Evolutionary conservation across 1,140 invertebrate species (phyloP).

Genomic region (Bactericera cockerelli): DNA sequence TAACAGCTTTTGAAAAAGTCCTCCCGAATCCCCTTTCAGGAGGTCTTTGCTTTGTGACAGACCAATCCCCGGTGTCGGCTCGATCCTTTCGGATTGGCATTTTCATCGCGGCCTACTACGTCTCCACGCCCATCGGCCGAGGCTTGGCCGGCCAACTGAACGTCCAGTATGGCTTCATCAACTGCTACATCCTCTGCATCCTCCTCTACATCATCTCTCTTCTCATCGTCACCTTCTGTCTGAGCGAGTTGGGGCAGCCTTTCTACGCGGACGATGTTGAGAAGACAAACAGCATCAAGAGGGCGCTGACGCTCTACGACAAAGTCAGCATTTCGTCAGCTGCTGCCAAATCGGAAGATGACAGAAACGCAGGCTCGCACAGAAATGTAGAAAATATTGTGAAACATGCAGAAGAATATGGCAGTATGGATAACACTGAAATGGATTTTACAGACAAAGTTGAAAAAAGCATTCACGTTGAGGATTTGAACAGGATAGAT

Average conservation of each 20-base stretch:
- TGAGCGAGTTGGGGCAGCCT: not conserved
- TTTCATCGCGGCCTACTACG: conserved; percentile 12
- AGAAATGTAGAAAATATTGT: not conserved
- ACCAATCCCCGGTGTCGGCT: not conserved
- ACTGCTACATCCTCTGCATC: conserved; percentile 12
- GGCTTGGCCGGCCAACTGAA: conserved; percentile 12
- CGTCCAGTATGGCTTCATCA: conserved; percentile 12
- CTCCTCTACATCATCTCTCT: not conserved
- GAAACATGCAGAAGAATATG: not conserved
- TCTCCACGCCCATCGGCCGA: conserved; percentile 14
- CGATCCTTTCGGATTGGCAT: conserved; percentile 12
- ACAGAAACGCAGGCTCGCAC: too few species aligned
- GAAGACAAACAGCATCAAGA: not conserved
- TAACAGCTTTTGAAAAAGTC: too few species aligned
- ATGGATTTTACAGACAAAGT: too few species aligned
- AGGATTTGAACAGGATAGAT: too few species aligned
- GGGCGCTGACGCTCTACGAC: not conserved
- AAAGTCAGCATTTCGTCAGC: not conserved
- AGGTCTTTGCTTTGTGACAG: not conserved
- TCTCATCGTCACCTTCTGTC: not conserved
- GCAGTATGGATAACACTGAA: not conserved
- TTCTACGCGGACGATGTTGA: not conserved
- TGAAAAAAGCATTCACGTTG: too few species aligned
- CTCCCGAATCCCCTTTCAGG: not conserved
- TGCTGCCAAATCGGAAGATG: too few species aligned